Evolutionary conservation across 1,140 invertebrate genomes (phyloP), one percentile per base, ranked within the genome.

Genomic region (Globodera rostochiensis): DNA sequence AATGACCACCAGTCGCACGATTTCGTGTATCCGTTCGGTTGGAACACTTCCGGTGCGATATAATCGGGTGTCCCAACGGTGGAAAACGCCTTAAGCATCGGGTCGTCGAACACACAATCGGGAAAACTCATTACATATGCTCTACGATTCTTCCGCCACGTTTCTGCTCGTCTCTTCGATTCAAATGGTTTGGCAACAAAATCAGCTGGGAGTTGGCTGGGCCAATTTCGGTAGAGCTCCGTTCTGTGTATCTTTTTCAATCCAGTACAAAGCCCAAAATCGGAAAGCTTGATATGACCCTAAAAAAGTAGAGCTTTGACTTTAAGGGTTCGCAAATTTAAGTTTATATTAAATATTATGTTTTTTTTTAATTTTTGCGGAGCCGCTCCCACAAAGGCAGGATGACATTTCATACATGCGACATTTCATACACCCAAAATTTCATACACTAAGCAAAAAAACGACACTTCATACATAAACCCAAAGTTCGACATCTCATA

Each of bases 61-160:
- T 99, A 99, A 92, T 99, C 97, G 7, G 97, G 97, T 47, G 98
- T 99, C 69, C 98, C 98, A 57, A 99, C 98, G 19, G 97, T 99
- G 83, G 96, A 93, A 89, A 93, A 93, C 19, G 93, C 92, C 91
- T 92, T 82, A 11, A 87, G 80, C 21, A 45, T 6, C 53, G 47
- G 57, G 71, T 47, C 25, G 15, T 47, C 21, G 5, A 6, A 49
- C 6, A 19, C 25, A 6, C 74, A 45, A 85, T 15, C 83, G 6
- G 11, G 5, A 21, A 4, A 83, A 81, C 88, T 95, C 82, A 60
- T 36, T 85, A 91, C 96, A 76, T 97, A 91, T 74, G 95, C 95
- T 90, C 96, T 93, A 86, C 96, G 92, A 91, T 98, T 98, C 85
- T 95, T 94, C 91, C 98, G 98, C 96, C 96, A 98, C 83, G 95